Evolutionary conservation across 2,113 vertebrate species (phyloP).

Genomic region (Aythya baeri): DNA sequence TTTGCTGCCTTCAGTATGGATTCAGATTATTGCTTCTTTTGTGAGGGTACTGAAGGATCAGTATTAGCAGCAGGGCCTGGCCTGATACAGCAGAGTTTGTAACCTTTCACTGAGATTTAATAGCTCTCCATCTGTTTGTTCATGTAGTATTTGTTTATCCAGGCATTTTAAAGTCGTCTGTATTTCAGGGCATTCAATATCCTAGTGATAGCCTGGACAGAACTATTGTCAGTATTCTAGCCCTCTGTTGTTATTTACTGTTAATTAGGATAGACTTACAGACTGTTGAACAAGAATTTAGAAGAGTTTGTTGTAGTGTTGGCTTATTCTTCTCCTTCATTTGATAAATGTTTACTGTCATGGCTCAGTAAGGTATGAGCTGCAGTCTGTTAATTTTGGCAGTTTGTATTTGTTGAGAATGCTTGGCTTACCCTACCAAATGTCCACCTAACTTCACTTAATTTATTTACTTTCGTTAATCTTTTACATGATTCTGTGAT

Average conservation of each 20-base stretch:
- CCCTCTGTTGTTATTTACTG: slow-evolving; percentile 19
- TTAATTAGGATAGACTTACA: slow-evolving; percentile 53
- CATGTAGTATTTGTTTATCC: not conserved
- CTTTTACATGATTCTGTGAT: slow-evolving; percentile 50
- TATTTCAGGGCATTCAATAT: not conserved
- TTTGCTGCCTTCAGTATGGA: not conserved
- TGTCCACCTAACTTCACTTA: slow-evolving; percentile 67
- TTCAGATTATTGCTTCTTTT: slow-evolving; percentile 29
- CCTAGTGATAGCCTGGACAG: not conserved
- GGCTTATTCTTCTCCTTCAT: slow-evolving; percentile 58
- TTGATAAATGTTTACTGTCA: slow-evolving; percentile 76
- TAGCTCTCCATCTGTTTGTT: slow-evolving; percentile 50
- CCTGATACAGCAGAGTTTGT: not conserved
- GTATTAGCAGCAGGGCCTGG: not conserved
- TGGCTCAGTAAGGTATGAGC: slow-evolving; percentile 65
- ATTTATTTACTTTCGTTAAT: slow-evolving; percentile 75
- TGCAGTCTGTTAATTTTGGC: slow-evolving; percentile 70
- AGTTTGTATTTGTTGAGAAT: slow-evolving; percentile 55
- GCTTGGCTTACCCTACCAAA: slow-evolving; percentile 58
- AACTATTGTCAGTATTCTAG: not conserved
- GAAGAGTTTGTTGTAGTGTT: slow-evolving; percentile 52
- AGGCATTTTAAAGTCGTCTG: slow-evolving; percentile 26
- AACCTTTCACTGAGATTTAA: slow-evolving; percentile 23
- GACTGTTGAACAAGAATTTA: slow-evolving; percentile 13
- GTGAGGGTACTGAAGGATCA: not conserved